Evolutionary conservation across 2,888 invertebrate genomes (phyloP).

Genomic region (Dysmachus trigonus): DNA sequence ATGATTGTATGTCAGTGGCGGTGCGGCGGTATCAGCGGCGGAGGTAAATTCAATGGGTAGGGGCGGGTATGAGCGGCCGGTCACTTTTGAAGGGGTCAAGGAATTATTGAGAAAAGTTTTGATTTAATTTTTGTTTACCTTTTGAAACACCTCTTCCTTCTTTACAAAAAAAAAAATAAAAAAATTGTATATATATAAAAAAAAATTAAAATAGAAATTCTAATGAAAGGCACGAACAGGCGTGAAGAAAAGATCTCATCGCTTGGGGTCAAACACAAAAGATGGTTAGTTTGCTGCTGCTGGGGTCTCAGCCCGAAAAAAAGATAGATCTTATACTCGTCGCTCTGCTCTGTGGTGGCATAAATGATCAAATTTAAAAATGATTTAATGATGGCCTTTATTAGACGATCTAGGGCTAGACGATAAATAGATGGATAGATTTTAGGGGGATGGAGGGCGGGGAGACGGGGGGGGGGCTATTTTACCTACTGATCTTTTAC

Average conservation of each 20-base stretch:
- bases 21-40: too few species aligned
- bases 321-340: too few species aligned
- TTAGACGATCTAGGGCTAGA: neutral
- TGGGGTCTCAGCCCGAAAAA: neutral
- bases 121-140: slow-evolving; percentile 41
- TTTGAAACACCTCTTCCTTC: neutral
- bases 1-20: neutral
- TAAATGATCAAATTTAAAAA: slow-evolving; percentile 28
- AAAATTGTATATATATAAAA: too few species aligned
- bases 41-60: too few species aligned
- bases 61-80: neutral
- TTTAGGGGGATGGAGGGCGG: neutral
- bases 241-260: slow-evolving; percentile 21
- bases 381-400: slow-evolving; percentile 33
- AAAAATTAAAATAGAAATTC: neutral
- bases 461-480: neutral
- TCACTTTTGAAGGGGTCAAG: neutral
- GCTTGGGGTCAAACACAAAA: neutral
- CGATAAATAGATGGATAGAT: neutral
- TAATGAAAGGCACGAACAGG: slow-evolving; percentile 18
- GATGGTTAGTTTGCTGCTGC: too few species aligned
- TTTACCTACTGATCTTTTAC: neutral
- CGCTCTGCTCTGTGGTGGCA: neutral
- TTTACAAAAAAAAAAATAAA: too few species aligned
- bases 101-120: neutral